Conservation (phyloP, 2,797 vertebrate genomes). For the Gastrophryne carolinensis region DNA sequence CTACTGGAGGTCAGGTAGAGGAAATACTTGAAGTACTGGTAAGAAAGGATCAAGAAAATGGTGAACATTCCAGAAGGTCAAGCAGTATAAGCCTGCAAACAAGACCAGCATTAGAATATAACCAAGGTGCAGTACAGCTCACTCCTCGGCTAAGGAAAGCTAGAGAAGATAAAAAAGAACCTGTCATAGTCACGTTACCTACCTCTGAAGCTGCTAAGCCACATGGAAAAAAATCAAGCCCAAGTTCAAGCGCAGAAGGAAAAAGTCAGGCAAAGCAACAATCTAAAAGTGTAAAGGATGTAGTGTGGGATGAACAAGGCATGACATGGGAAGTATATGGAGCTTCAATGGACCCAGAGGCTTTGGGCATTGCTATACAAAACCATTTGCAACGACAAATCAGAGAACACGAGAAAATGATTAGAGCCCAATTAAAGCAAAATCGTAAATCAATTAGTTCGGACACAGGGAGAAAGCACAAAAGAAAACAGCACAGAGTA, state of each 20-base stretch:
- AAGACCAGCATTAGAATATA: constrained; percentile 25
- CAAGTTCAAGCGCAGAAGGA: constrained; percentile 37
- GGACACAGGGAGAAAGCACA: constrained; percentile 79
- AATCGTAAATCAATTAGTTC: constrained; percentile 84
- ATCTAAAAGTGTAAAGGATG: constrained; percentile 80
- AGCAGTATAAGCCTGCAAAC: constrained; percentile 53
- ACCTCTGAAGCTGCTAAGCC: constrained; percentile 58
- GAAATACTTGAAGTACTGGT: rapidly evolving
- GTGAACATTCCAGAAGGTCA: constrained; percentile 12
- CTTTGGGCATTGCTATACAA: constrained; percentile 93
- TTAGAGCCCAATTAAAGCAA: constrained; percentile 71
- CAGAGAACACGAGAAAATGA: constrained; percentile 89
- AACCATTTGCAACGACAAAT: constrained; percentile 97
- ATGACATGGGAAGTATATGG: constrained; percentile 99
- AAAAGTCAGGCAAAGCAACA: constrained; percentile 66
- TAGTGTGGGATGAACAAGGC: constrained; percentile 96
- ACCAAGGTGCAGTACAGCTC: constrained; percentile 45
- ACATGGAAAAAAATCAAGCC: constrained; percentile 63
- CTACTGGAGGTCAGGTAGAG: not conserved
- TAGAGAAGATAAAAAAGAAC: constrained; percentile 58
- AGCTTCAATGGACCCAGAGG: constrained; percentile 91
- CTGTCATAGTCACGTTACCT: constrained; percentile 48
- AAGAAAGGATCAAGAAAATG: constrained; percentile 54
- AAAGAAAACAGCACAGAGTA: constrained; percentile 84
- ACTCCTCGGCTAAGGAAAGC: constrained; percentile 51